Conservation (phyloP, 2,113 vertebrate species). For the Mus musculus region GRCm39 chr13:72629501-72630000, state of each 20-base stretch:
- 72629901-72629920: slow-evolving; percentile 79
- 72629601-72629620: fast-evolving
- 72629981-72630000: neutral
- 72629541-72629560: fast-evolving
- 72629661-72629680: fast-evolving
- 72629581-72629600: fast-evolving
- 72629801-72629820: slow-evolving; percentile 73
- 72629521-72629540: neutral
- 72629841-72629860: slow-evolving; percentile 78
- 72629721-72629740: slow-evolving; percentile 64
- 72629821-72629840: slow-evolving; percentile 79
- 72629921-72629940: neutral
- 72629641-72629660: neutral
- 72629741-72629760: slow-evolving; percentile 51
- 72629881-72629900: slow-evolving; percentile 83
- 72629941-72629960: neutral
- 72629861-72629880: slow-evolving; percentile 77
- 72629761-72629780: slow-evolving; percentile 70
- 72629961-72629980: neutral
- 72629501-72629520: slow-evolving; percentile 27
- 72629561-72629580: neutral
- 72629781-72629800: slow-evolving; percentile 59
- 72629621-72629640: neutral
- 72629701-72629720: neutral
- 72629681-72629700: slow-evolving; percentile 17